Conservation (phyloP, 2,888 invertebrate genomes). For the Pachycephus smyrnensis region DNA sequence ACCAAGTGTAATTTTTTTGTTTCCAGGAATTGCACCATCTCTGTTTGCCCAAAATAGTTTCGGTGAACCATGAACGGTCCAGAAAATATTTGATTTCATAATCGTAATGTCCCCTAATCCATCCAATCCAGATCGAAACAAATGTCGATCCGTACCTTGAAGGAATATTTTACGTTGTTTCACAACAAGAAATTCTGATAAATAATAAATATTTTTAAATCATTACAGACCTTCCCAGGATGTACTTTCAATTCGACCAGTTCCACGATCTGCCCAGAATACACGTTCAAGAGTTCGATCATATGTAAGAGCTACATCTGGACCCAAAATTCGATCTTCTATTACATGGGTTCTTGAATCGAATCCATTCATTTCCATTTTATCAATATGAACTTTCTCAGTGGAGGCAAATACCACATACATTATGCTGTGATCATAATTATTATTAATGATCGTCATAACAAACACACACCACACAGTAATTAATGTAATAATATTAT, state of each 20-base stretch:
- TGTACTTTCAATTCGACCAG: conserved; percentile 75
- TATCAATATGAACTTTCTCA: conserved; percentile 72
- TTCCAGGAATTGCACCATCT: conserved; percentile 56
- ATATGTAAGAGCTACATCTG: conserved; percentile 70
- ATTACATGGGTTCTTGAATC: conserved; percentile 65
- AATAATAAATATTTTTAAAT: not conserved
- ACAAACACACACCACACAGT: not conserved
- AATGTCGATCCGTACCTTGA: conserved; percentile 62
- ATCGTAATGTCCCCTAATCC: conserved; percentile 72
- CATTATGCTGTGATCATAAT: conserved; percentile 52
- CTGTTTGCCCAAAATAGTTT: conserved; percentile 74
- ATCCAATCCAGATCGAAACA: conserved; percentile 58
- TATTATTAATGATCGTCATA: not conserved
- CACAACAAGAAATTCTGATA: not conserved
- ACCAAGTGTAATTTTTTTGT: conserved; percentile 64
- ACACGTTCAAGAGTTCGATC: conserved; percentile 72
- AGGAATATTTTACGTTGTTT: conserved; percentile 12
- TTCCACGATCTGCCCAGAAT: conserved; percentile 77
- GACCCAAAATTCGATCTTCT: conserved; percentile 67
- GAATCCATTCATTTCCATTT: conserved; percentile 76
- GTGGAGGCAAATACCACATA: conserved; percentile 50
- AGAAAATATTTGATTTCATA: conserved; percentile 76
- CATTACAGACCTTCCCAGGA: conserved; percentile 71
- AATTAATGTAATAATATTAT: conserved; percentile 26
- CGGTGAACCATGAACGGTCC: conserved; percentile 73